Evolutionary conservation across 2,888 invertebrate genomes (phyloP).

Genomic region (Steinernema hermaphroditum): DNA sequence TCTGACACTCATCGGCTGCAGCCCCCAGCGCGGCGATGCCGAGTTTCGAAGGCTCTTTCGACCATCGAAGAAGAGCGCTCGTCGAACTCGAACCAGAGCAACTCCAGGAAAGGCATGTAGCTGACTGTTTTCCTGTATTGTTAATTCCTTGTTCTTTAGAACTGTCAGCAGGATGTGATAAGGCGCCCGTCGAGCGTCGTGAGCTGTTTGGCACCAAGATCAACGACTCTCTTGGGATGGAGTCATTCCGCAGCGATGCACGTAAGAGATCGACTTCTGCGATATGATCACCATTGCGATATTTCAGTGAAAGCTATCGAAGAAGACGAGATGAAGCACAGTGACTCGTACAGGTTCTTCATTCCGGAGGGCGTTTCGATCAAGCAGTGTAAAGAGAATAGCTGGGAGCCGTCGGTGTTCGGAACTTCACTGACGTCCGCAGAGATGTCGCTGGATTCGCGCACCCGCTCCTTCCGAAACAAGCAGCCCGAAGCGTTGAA

Average conservation of each 20-base stretch:
- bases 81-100: too few species aligned
- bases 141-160: too few species aligned
- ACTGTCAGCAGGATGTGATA: too few species aligned
- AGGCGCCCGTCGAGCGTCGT: too few species aligned
- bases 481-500: background rate
- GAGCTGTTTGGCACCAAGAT: background rate
- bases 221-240: background rate
- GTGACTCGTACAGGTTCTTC: background rate
- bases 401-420: background rate
- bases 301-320: background rate
- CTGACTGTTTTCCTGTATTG: too few species aligned
- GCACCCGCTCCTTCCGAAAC: background rate
- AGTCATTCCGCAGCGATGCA: background rate
- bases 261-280: background rate
- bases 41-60: too few species aligned
- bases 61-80: too few species aligned
- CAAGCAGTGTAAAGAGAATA: background rate
- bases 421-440: too few species aligned
- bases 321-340: background rate
- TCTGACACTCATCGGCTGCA: too few species aligned
- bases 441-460: background rate
- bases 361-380: background rate
- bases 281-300: background rate
- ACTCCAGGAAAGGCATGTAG: too few species aligned
- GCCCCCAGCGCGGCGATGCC: too few species aligned